A percentile compares a stretch with the other conserved stretches of the same genome.
Conservation (phyloP, 1,140 invertebrate species). For the Cryptotermes secundus region DNA sequence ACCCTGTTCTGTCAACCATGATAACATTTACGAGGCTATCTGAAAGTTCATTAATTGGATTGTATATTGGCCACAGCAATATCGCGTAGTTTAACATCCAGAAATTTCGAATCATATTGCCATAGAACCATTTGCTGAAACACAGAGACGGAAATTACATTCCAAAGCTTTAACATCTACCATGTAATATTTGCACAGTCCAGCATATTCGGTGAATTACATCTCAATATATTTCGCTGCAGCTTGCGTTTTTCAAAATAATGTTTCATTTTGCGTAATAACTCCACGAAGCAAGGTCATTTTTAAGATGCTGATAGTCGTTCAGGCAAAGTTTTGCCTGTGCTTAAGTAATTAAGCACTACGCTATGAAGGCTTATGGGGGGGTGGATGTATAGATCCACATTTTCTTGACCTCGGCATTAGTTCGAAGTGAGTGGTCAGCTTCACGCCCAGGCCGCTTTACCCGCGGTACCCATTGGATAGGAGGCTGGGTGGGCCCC, state of each 20-base stretch:
- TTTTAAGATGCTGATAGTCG: no score
- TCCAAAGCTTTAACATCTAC: not conserved
- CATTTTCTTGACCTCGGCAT: no score
- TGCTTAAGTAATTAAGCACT: no score
- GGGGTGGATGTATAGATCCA: no score
- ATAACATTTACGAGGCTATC: not conserved
- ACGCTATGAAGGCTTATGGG: no score
- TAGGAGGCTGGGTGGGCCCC: no score
- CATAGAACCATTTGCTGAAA: not conserved
- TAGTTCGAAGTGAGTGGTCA: no score
- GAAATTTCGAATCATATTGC: not conserved
- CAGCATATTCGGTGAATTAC: not conserved
- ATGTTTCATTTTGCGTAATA: no score
- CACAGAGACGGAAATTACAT: not conserved
- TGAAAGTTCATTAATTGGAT: not conserved
- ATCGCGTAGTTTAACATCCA: not conserved
- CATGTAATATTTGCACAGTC: not conserved
- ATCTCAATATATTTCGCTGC: not conserved
- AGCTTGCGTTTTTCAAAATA: not conserved
- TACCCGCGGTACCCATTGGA: no score
- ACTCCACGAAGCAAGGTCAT: no score
- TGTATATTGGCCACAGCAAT: not conserved
- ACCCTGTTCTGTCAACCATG: not conserved
- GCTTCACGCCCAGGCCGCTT: no score
- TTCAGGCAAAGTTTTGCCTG: no score